phyloP scores from a whole-genome alignment of 35 echinoderm and acorn worm species.

The Hemicentrotus pulcherrimus region DNA sequence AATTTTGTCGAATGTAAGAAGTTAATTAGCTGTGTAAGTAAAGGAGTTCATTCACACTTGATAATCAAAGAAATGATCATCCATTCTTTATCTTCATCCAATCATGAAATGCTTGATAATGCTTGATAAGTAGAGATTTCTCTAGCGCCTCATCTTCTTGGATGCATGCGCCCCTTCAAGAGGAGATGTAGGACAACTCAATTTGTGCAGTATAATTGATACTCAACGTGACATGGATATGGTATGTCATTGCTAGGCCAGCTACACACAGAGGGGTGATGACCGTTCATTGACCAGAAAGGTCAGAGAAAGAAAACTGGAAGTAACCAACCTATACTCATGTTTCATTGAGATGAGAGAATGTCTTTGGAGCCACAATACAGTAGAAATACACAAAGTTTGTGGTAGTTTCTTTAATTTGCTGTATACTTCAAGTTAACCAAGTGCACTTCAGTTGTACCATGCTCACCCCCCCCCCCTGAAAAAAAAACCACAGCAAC shows the following conservation, averaged over 20 bases:
- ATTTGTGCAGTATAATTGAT: background rate
- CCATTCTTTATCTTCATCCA: background rate
- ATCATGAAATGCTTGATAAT: background rate
- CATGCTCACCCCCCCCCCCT: too few relatives aligned
- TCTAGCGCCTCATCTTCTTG: background rate
- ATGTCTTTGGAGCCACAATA: background rate
- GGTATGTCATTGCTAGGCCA: background rate
- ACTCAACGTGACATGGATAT: background rate
- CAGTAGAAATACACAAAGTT: too few relatives aligned
- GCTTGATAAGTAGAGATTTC: background rate
- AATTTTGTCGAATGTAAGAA: background rate
- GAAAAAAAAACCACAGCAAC: too few relatives aligned
- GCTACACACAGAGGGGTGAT: background rate
- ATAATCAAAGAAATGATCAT: background rate
- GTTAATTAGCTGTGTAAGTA: background rate
- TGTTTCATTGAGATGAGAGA: background rate
- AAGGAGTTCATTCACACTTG: background rate
- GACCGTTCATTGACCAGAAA: background rate
- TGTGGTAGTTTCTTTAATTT: too few relatives aligned
- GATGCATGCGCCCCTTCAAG: background rate
- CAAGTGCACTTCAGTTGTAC: too few relatives aligned
- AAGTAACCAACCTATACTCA: constrained; percentile 8
- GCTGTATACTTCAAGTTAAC: too few relatives aligned
- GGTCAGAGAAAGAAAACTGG: background rate
- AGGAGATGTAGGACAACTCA: constrained; percentile 2